Evolutionary conservation across 2,797 vertebrate genomes (phyloP), one percentile per base, ranked within the genome.

Genomic region (Hirundo rustica): DNA sequence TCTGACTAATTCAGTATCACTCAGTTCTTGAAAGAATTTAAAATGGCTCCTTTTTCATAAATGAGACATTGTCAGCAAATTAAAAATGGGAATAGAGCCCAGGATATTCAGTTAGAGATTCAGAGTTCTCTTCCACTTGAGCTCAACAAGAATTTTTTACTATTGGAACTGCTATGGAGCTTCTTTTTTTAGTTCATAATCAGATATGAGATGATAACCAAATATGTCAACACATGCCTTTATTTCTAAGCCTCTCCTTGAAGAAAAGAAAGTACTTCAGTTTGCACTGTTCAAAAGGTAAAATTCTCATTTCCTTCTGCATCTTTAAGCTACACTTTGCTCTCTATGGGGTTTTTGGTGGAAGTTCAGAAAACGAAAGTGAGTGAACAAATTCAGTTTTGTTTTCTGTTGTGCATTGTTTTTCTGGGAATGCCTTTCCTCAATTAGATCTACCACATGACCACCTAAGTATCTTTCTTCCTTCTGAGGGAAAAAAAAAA

Each of bases 1-100:
- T 89, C 60, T 45, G 29, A 88, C 55, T 27, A 65, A 81, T 77
- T 89, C 65, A 74, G 29, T 62, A 32, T 89, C 66, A 73, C 13
- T 64, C 55, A 26, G 32, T 60, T 78, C 60, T 81, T 92, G 75
- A 88, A 91, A 92, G 27, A 93, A 91, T 50, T 73, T 47, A 25
- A 94, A 95, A 93, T 70, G 48, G 13, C 7, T 19, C 16, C 27
- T 92, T 94, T 68, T 92, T 77, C 47, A 82, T 82, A 92, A 93
- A 75, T 48, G n/a, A 95, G 55, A 60, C 38, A 67, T 68, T 89
- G 64, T 83, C 36, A 90, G 32, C 58, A 81, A 80, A 70, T 51
- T 58, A 85, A 91, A 95, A 93, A 64, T 94, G 64, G 75, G 75
- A 89, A 55, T n/a, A 74, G 19, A 71, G 29, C 78, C 66, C 42